Base-by-base conservation (phyloP, 2,888 invertebrate species). In the Cactoblastis cactorum region DNA sequence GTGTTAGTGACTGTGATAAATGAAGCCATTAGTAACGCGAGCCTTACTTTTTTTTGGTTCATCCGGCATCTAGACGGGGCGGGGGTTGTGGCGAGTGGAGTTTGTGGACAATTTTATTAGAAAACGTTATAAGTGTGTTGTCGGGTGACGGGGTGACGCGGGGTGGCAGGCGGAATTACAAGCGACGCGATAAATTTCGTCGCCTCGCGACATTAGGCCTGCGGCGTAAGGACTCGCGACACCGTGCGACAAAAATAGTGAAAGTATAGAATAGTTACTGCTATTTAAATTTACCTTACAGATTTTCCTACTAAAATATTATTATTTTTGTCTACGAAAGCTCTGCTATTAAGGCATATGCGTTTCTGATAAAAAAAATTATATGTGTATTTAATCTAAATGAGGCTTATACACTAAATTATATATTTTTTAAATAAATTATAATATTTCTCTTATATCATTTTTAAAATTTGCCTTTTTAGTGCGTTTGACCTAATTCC, bases 31-130 rank as follows among this genome's bases (percentile, higher is more conserved):
- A 88, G 89, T 86, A 88, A 88, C 82, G 85, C 83, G 87, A 88
- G 87, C 83, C 82, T 79, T 83, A 85, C 82, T 87, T 89, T 88
- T n/a, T 88, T 88, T 88, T 80, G 87, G 88, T 87, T 86, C 81
- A 86, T 88, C 86, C 86, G 83, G 77, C 80, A 77, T 77, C 82
- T 73, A 82, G 74, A 74, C 82, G 80, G 77, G 77, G 77, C 70
- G 77, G 78, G 83, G 82, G 79, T 74, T 80, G 80, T 70, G 80
- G 81, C 77, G 79, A 80, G 78, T 78, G 77, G 80, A 77, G 79
- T 78, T 84, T 82, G 86, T 83, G 86, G 88, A 89, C 88, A 86
- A 90, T 88, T 90, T 89, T 87, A 90, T 90, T 90, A 90, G 87
- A 86, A 88, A 88, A 80, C 75, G 84, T 82, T 88, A 84, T 84